Evolutionary conservation across 2,888 invertebrate species (phyloP), one percentile per base, ranked within the genome.

Genomic region (Byasa hedistus): DNA sequence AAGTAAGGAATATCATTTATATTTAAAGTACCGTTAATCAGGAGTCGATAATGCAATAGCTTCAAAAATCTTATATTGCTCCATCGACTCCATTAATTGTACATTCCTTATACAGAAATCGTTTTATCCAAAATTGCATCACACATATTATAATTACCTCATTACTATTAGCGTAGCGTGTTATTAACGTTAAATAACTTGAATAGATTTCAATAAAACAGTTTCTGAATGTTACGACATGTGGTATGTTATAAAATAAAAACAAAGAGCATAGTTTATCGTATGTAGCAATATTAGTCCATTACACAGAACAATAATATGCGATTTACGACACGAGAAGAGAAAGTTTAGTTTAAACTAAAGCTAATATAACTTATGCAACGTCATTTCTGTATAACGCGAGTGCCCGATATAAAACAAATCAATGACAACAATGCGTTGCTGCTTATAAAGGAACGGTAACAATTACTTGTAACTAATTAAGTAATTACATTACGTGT

Each of bases 331-430:
- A 63, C 58, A 54, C 22, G 58, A 66, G 52, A 65, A 60, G 57
- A 66, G 66, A 66, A 66, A 66, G 66, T 66, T 62, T 59, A 36
- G 54, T 63, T 63, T 27, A 24, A 63, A 57, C 55, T 62, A 66
- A 66, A 62, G 57, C 58, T 58, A 44, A 22, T 52, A 58, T 48
- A 61, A 22, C 56, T 66, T 62, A 59, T 62, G 66, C 62, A 66
- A 66, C 23, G 52, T 22, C 58, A 48, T 66, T 66, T 58, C 27
- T 55, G 32, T 61, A 57, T 55, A 65, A 39, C 51, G 66, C 52
- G 32, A 36, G 27, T 27, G 52, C 24, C 32, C 23, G 36, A 52
- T 66, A 66, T 66, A 66, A 61, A 62, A 58, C 44, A 66, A 62
- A 66, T 62, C 52, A 55, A 66, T n/a, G 58, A 27, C 44, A 62